Percentiles rank a stretch among this genome's conserved stretches.
phyloP scores from a whole-genome alignment of 2,797 vertebrate species.

The Manis javanica region DNA sequence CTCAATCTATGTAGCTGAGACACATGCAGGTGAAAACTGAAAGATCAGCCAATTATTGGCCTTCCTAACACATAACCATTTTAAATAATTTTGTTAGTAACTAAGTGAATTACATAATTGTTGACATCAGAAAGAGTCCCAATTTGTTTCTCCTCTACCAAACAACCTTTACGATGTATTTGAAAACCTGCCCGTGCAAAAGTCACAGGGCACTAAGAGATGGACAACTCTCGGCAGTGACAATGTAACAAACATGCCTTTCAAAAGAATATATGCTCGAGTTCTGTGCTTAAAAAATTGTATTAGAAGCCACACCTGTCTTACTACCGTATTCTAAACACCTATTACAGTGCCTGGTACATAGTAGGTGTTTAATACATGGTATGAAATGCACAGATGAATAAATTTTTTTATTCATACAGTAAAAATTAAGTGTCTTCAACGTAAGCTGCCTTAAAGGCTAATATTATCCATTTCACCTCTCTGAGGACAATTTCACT shows the following conservation, averaged over 20 bases:
- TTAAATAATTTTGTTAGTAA: constrained; percentile 50
- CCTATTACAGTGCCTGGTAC: neutral
- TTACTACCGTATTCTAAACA: neutral
- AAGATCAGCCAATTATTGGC: neutral
- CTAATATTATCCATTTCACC: neutral
- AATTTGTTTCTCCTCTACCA: neutral
- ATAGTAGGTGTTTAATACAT: neutral
- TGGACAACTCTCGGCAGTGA: neutral
- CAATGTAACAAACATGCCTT: neutral
- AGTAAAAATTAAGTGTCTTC: neutral
- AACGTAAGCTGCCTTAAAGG: neutral
- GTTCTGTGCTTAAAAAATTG: neutral
- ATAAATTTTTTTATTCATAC: neutral
- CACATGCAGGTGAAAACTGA: constrained; percentile 4
- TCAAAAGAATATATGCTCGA: neutral
- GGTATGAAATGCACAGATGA: neutral
- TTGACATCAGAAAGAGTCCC: neutral
- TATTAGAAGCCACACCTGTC: neutral
- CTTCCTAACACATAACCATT: neutral
- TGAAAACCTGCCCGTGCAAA: neutral
- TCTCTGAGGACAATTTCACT: neutral
- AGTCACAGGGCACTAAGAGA: neutral
- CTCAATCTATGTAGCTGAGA: neutral
- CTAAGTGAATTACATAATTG: neutral
- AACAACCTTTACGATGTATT: neutral